phyloP scores from a whole-genome alignment of 2,888 invertebrate genomes.

The Idaea aversata region DNA sequence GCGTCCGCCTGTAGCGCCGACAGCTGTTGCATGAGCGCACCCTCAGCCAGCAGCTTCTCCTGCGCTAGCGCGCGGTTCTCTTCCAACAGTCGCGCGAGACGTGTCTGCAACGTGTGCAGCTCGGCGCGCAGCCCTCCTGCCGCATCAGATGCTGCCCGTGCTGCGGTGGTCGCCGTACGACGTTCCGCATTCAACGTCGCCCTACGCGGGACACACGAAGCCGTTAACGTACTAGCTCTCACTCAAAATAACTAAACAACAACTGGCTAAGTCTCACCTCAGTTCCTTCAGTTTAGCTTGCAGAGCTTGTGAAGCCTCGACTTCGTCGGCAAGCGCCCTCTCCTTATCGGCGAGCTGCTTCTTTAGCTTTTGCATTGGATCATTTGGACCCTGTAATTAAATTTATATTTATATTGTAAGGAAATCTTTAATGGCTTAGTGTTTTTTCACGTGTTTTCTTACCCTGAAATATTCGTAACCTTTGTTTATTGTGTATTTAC shows the following conservation, averaged over 20 bases:
- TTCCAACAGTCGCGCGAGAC: conserved; percentile 81
- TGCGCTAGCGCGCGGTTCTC: conserved; percentile 82
- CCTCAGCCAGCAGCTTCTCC: conserved; percentile 78
- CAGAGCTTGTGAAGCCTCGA: conserved; percentile 86
- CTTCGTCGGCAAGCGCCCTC: conserved; percentile 86
- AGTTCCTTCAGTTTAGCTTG: conserved; percentile 90
- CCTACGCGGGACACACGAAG: conserved; percentile 32
- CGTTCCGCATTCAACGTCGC: conserved; percentile 84
- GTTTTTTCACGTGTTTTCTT: neutral
- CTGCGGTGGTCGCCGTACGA: conserved; percentile 16
- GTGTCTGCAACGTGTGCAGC: conserved; percentile 80
- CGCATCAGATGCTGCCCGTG: conserved; percentile 80
- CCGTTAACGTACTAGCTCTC: neutral
- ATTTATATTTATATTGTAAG: conserved; percentile 15
- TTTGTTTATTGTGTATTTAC: conserved; percentile 47
- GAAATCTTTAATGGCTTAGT: conserved; percentile 7
- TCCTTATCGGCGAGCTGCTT: conserved; percentile 94
- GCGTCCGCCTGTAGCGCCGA: conserved; percentile 68
- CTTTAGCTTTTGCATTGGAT: conserved; percentile 91
- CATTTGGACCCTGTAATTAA: conserved; percentile 84
- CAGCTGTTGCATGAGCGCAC: conserved; percentile 63
- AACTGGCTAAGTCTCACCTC: conserved; percentile 54
- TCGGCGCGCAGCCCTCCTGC: conserved; percentile 83
- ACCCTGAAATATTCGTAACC: too few relatives aligned
- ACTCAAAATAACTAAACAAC: neutral